Evolutionary conservation across 2,797 vertebrate species (phyloP), one percentile per base, ranked within the genome.

Genomic region (Aphelocoma californica): DNA sequence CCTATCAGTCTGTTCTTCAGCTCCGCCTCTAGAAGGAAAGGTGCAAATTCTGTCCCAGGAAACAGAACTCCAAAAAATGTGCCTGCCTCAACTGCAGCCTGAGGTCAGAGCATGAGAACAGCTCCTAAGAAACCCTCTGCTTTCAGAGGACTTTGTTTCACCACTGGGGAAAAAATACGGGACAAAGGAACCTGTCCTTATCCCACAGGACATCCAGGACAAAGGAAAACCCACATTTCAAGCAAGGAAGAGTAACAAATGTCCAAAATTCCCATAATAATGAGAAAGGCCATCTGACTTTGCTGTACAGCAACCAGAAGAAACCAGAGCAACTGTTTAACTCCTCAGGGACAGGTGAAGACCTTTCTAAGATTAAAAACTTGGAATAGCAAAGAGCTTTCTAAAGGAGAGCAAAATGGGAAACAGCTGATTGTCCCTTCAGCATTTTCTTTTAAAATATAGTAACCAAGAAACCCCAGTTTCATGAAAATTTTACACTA

Each of bases 111-210:
- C 3, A 3, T 6, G 19, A 29, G 45, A 51, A 45, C 42, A 56
- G 42, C 44, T 72, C 36, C 40, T 23, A 11, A 34, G 15, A 12
- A 77, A 65, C 28, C 24, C n/a, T 38, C 20, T 14, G n/a, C 13
- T 28, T 34, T 53, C 44, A 8, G 2, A 31, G 44, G 0, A 57
- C 28, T 70, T 71, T 38, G 14, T 53, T 47, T 74, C 38, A 38
- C 40, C 29, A 18, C 31, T 25, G n/a, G 31, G 32, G 31, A 20
- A 51, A 72, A 72, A 67, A 31, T 0, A 21, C 0, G 0, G 50
- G 42, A 47, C 47, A 61, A 47, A 81, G 51, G 34, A 47, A 40
- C 14, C 18, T 26, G 23, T 6, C 32, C 21, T 47, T 1, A 0
- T 34, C 40, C 47, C 62, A 16, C 60, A 36, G 31, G 29, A 9